Conservation (phyloP, 2,797 vertebrate species). For the Aphelocoma californica region DNA sequence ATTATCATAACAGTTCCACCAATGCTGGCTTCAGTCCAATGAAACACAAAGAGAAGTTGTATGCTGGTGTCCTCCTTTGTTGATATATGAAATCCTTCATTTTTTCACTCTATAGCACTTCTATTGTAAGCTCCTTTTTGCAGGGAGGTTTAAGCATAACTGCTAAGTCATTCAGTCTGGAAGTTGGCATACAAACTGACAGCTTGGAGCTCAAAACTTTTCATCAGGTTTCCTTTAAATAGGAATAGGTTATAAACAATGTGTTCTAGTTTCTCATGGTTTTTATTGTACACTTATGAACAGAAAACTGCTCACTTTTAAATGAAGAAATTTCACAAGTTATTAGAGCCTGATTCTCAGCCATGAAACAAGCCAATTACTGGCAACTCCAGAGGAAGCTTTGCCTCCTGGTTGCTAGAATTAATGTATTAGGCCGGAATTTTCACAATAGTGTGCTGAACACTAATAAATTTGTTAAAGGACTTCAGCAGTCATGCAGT, state of each 20-base stretch:
- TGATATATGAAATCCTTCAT: conserved; percentile 24
- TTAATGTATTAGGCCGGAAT: neutral
- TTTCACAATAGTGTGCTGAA: conserved; percentile 13
- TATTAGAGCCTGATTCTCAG: conserved; percentile 16
- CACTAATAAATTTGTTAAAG: neutral
- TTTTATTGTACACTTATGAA: neutral
- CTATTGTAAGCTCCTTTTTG: conserved; percentile 33
- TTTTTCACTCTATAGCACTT: conserved; percentile 43
- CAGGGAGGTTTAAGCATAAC: conserved; percentile 8
- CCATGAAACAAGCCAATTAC: neutral
- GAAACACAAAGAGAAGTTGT: conserved; percentile 55
- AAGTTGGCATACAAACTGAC: conserved; percentile 34
- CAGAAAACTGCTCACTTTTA: neutral
- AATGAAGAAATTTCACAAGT: conserved; percentile 26
- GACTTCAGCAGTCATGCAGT: neutral
- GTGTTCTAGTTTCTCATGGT: neutral
- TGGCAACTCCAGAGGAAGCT: neutral
- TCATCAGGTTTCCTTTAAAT: conserved; percentile 32
- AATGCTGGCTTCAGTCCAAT: neutral
- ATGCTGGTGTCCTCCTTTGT: conserved; percentile 45
- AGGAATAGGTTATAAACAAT: neutral
- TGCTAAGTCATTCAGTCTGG: conserved; percentile 41
- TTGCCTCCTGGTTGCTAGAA: neutral
- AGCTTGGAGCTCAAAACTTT: conserved; percentile 34
- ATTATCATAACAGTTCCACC: conserved; percentile 48